Conservation (phyloP, 1,140 invertebrate genomes). For the Nasonia giraulti region DNA sequence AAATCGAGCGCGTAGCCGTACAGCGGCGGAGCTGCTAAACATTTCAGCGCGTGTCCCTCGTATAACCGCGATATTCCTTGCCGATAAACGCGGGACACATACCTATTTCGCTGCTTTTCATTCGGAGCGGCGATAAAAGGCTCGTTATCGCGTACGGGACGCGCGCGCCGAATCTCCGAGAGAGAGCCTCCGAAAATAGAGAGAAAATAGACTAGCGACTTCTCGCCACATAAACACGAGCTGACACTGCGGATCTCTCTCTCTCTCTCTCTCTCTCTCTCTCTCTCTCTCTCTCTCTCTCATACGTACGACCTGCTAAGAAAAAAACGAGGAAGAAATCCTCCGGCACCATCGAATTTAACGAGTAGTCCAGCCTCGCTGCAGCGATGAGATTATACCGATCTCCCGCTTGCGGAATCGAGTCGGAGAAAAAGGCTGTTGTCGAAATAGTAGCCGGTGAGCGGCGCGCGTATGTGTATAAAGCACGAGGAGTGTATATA, state of each 20-base stretch:
- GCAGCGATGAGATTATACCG: not conserved
- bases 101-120: not conserved
- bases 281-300: not conserved
- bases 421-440: not conserved
- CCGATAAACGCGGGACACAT: too few species aligned
- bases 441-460: not conserved
- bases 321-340: not conserved
- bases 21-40: too few species aligned
- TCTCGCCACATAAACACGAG: slow-evolving; percentile 29
- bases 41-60: too few species aligned
- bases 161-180: not conserved
- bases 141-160: not conserved
- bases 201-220: slow-evolving; percentile 26
- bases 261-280: not conserved
- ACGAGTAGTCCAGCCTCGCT: not conserved
- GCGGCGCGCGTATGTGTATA: not conserved
- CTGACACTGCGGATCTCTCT: slow-evolving; percentile 11
- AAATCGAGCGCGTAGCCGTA: too few species aligned
- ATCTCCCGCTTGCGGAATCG: not conserved
- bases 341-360: slow-evolving; percentile 21
- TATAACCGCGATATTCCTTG: too few species aligned
- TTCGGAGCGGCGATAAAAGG: slow-evolving; percentile 11
- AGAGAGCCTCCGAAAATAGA: slow-evolving; percentile 29
- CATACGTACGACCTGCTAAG: not conserved
- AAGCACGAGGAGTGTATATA: not conserved